These are phyloP conservation scores for Helicoverpa zea DNA, from an alignment of 1,140 invertebrate genomes.

Conservation along the genomic window DNA sequence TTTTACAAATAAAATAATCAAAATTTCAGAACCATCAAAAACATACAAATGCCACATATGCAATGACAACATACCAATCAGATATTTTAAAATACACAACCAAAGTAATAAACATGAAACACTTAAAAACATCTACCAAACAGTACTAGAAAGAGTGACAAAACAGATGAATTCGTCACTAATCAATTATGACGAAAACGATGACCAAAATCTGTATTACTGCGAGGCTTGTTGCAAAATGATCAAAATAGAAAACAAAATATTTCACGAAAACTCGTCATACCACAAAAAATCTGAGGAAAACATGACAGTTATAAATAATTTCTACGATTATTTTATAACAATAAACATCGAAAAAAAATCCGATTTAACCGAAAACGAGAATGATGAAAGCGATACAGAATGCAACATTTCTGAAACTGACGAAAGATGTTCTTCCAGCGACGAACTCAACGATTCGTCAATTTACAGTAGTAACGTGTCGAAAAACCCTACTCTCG, in stretches of 20 bases:
- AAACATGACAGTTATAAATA: not conserved
- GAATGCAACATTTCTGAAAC: too few species aligned
- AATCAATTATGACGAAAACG: not conserved
- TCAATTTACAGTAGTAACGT: too few species aligned
- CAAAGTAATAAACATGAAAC: not conserved
- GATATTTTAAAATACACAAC: not conserved
- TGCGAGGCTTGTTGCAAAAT: not conserved
- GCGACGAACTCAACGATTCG: too few species aligned
- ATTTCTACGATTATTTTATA: not conserved
- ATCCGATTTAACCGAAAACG: too few species aligned
- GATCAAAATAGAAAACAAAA: not conserved
- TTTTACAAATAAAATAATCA: too few species aligned
- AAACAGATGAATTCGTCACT: not conserved
- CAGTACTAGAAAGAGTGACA: not conserved
- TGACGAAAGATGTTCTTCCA: too few species aligned
- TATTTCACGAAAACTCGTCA: not conserved
- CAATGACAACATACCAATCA: not conserved
- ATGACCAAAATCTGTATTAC: not conserved
- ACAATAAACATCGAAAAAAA: too few species aligned
- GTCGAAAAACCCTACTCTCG: too few species aligned
- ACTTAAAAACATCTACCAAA: not conserved
- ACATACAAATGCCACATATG: not conserved
- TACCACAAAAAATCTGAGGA: not conserved
- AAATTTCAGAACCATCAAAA: not conserved
- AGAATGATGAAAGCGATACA: too few species aligned